Conservation (phyloP, 2,797 vertebrate species). For the Anguilla obscura region DNA sequence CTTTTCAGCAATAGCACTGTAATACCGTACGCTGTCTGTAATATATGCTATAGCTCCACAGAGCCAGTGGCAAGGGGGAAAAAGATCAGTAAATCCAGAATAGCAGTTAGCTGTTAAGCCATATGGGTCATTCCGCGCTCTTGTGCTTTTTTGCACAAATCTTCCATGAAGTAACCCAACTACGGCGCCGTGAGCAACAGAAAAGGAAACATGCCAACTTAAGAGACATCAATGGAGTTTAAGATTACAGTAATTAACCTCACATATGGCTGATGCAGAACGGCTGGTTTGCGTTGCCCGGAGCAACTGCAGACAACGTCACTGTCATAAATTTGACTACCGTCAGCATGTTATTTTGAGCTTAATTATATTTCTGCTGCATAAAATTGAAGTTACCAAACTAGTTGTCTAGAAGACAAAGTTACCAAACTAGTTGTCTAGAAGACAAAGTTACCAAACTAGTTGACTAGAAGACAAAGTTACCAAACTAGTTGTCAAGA, state of each 20-base stretch:
- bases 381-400: background rate
- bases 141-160: background rate
- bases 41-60: background rate
- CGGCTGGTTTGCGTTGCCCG: constrained; percentile 8
- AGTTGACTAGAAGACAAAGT: background rate
- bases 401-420: background rate
- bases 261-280: constrained; percentile 1
- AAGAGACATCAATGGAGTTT: constrained; percentile 14
- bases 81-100: background rate
- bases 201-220: constrained; percentile 19
- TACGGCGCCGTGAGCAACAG: constrained; percentile 2
- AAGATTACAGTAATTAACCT: constrained; percentile 24
- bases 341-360: constrained; percentile 22
- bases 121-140: background rate
- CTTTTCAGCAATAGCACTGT: background rate
- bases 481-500: background rate
- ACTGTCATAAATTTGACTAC: constrained; percentile 16
- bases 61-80: background rate
- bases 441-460: background rate
- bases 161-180: background rate
- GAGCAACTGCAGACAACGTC: constrained; percentile 19
- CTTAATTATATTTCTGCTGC: background rate
- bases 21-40: background rate
- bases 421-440: background rate
- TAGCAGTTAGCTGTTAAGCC: background rate